Base-by-base conservation (phyloP, 1,140 invertebrate genomes). In the Pararge aegeria region DNA sequence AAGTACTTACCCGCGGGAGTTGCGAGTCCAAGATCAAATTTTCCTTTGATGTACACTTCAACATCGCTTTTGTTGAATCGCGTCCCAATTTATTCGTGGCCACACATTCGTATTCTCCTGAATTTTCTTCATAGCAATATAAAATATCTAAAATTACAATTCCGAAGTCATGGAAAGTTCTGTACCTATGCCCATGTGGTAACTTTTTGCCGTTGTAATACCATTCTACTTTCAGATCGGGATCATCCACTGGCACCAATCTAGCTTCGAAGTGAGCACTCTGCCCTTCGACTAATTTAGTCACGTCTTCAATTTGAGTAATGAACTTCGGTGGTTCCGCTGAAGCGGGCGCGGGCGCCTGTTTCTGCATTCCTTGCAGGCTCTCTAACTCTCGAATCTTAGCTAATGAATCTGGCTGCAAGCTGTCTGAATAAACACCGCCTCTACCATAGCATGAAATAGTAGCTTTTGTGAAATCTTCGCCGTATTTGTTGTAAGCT, bases 111-210 rank as follows among this genome's bases (percentile, higher is more conserved):
- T 97, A 98, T 15, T 95, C 93, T 24, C 98, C 98, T 46, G 96
- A 97, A 85, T 99, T 98, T 90, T 99, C 97, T 87, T 97, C 97
- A 78, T 98, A 99, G 70, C 97, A 98, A 80, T 98, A 99, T 0
- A 99, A 89, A 61, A 99, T 98, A 75, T 99, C 98, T 58, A 99
- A 91, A 70, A 98, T 97, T 24, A 99, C 98, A 79, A 98, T 97
- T 60, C 95, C 97, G 90, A 99, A 99, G 81, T 99, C 98, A 81
- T 99, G 97, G 94, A 98, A 97, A 44, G 97, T 98, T 69, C 97
- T 94, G 81, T 97, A 99, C 58, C 97, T 94, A 90, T 98, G 97
- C 19, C 97, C 97, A 83, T 96, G 95, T 0, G 96, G 95, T 64
- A 98, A 89, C 80, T 97, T 97, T 83, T 97, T 96, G 51, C 97